Evolutionary conservation across 2,888 invertebrate genomes (phyloP).

Genomic region (Hybos culiciformis): DNA sequence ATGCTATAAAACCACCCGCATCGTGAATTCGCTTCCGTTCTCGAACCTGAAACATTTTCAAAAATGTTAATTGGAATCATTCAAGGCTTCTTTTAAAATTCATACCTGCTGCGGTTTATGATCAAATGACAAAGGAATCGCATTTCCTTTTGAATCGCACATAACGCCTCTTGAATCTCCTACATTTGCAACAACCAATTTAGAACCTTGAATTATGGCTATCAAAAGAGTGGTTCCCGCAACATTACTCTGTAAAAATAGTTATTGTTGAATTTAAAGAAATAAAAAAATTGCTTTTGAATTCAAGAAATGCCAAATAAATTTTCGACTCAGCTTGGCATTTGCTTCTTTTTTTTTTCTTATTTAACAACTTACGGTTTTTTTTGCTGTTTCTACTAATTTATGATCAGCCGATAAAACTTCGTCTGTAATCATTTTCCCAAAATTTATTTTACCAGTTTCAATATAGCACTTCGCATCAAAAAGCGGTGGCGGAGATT

Average conservation of each 20-base stretch:
- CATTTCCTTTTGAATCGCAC: constrained; percentile 81
- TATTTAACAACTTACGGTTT: constrained; percentile 36
- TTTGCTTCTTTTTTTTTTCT: no score
- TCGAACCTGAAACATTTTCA: constrained; percentile 45
- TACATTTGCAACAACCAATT: constrained; percentile 85
- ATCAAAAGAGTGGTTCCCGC: constrained; percentile 87
- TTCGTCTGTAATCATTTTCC: constrained; percentile 71
- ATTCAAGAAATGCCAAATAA: no score
- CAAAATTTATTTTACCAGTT: constrained; percentile 63
- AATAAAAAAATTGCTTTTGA: no score
- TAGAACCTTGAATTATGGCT: constrained; percentile 68
- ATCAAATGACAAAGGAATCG: constrained; percentile 85
- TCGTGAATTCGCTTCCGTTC: constrained; percentile 86
- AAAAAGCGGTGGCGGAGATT: constrained; percentile 24
- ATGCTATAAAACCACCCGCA: constrained; percentile 89
- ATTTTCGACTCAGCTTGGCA: no score
- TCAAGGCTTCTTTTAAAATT: constrained; percentile 1
- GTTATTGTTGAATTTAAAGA: not conserved
- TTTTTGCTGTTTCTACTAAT: constrained; percentile 69
- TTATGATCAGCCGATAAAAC: constrained; percentile 71
- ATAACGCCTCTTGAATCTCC: constrained; percentile 94
- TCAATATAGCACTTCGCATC: constrained; percentile 52
- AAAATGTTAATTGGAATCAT: not conserved
- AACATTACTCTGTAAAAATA: constrained; percentile 41
- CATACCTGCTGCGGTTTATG: constrained; percentile 90